Conservation (phyloP, 1,140 invertebrate genomes). For the Lepidurus arcticus region DNA sequence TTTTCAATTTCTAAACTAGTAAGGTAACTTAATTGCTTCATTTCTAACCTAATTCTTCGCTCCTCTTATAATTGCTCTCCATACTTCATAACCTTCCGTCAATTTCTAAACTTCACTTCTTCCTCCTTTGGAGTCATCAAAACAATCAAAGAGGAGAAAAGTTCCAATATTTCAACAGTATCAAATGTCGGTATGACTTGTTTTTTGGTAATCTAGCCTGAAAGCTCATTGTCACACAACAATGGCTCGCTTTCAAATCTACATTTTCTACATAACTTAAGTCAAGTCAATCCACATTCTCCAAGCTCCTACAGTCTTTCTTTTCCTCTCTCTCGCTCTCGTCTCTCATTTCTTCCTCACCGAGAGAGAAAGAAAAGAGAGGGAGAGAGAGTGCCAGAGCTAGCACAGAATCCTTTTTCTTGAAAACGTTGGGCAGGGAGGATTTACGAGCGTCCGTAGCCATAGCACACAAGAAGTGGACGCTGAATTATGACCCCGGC, state of each 20-base stretch:
- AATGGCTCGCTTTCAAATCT: too few relatives aligned
- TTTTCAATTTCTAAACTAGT: background rate
- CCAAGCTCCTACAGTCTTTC: background rate
- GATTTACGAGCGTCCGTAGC: slow-evolving; percentile 9
- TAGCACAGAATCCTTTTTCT: slow-evolving; percentile 3
- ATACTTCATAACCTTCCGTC: too few relatives aligned
- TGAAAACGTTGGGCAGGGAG: background rate
- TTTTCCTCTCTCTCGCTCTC: background rate
- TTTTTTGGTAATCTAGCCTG: too few relatives aligned
- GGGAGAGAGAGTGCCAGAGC: background rate
- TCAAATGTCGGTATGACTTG: too few relatives aligned
- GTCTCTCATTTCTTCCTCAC: background rate
- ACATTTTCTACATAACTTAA: too few relatives aligned
- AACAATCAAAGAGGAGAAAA: too few relatives aligned
- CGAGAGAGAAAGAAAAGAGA: background rate
- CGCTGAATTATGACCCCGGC: slow-evolving; percentile 1
- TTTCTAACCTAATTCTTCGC: background rate
- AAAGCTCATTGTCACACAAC: too few relatives aligned
- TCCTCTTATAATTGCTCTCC: background rate
- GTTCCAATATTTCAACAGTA: too few relatives aligned
- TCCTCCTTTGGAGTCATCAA: too few relatives aligned
- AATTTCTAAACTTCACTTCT: too few relatives aligned
- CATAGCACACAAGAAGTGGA: slow-evolving; percentile 16
- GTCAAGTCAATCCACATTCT: background rate
- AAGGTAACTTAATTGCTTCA: slow-evolving; percentile 10